These are phyloP conservation scores for Ceyx cyanopectus DNA, from an alignment of 2,113 vertebrate species.

Conservation along the genomic window DNA sequence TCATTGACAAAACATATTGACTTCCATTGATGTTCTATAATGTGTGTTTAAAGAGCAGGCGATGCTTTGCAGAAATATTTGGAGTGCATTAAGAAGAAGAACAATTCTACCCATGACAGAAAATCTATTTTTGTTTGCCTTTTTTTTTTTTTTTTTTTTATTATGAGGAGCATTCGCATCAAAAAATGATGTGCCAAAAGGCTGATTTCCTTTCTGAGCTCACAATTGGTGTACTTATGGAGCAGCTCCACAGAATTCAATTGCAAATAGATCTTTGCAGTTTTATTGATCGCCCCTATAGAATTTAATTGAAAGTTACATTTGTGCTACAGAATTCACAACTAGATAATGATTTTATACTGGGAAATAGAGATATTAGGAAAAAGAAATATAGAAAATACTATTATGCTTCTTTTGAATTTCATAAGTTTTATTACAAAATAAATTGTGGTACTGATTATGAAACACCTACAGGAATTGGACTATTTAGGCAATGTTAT, in stretches of 20 bases:
- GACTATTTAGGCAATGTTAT: rapidly evolving
- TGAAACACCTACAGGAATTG: neutral
- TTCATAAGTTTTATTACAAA: rapidly evolving
- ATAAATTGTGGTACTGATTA: neutral
- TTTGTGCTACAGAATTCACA: neutral
- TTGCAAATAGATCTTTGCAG: neutral
- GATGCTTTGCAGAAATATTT: slow-evolving; percentile 26
- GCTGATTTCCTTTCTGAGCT: neutral
- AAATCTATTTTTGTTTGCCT: slow-evolving; percentile 41
- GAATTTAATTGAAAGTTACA: neutral
- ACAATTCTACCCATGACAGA: slow-evolving; percentile 9
- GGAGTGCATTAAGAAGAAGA: slow-evolving; percentile 15
- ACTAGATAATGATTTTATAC: neutral
- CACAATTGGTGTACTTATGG: neutral
- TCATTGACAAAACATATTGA: slow-evolving; percentile 4
- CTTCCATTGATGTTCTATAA: neutral
- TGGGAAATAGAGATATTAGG: neutral
- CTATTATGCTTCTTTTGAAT: neutral
- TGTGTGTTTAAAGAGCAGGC: slow-evolving; percentile 40
- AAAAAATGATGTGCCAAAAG: neutral
- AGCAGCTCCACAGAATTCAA: neutral
- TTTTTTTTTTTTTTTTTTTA: slow-evolving; percentile 14
- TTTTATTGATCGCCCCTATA: neutral
- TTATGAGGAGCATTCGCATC: neutral
- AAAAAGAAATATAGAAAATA: neutral